Evolutionary conservation across 2,113 vertebrate genomes (phyloP), one percentile per base, ranked within the genome.

Genomic region (Ptychochromis oligacanthus): DNA sequence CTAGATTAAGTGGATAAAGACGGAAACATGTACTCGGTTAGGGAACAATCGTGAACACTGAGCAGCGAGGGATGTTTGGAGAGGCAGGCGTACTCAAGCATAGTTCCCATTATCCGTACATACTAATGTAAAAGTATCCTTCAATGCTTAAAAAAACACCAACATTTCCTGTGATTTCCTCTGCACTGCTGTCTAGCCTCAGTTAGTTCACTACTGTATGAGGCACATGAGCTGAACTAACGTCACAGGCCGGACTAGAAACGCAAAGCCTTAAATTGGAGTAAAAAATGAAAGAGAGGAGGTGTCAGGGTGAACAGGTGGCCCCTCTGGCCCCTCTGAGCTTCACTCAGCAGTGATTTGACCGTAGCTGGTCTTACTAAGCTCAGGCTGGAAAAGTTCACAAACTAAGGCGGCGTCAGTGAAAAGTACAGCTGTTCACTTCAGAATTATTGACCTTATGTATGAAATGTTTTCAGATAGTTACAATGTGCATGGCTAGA

Each of bases 241-340:
- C 54, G 81, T 94, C 94, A 92, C 61, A 54, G 83, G 84, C 88
- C 7, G 12, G 75, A 92, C 70, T 2, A 82, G 40, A 80, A 77
- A 81, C 80, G 75, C 70, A n/a, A 78, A 81, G 6, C 65, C 79
- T 90, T 77, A 22, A 76, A 74, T 58, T 7, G n/a, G 4, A 70
- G 49, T 49, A 11, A 26, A 74, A 62, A n/a, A 20, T 13, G 7
- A 55, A 65, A 24, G 62, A 40, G 55, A 11, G 52, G 14, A n/a
- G 43, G 2, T 10, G 22, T 8, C 6, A 2, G 49, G 34, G 46
- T 79, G 59, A 67, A 77, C 1, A 8, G 46, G 65, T 46, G 75
- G 59, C 70, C 36, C 15, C 34, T 56, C 5, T 46, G 75, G 59
- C 70, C 36, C 15, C 34, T 56, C 5, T n/a, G 67, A 78, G 57